Base-by-base conservation (phyloP, 1,140 invertebrate genomes). In the Geopemphigus sp. region DNA sequence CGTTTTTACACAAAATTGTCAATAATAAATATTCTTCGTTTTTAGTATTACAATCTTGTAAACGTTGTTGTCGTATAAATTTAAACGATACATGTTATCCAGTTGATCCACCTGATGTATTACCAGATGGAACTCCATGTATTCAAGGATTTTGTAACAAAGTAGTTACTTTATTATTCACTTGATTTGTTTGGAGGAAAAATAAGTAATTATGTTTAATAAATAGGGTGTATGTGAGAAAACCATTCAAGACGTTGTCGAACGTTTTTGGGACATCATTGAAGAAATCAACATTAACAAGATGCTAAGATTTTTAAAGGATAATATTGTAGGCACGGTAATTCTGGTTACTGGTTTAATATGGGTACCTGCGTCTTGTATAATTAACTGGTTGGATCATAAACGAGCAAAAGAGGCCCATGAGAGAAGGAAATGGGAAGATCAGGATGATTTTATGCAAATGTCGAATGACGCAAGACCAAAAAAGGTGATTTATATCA, bases 281-380 rank as follows among this genome's bases (percentile, higher is more conserved):
- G 95, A 97, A 86, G 95, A 97, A 83, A 96, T 97, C 53, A 96
- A 96, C 84, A 95, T 97, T 54, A 96, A 96, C 84, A 95, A 94
- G 85, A 93, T 97, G 17, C 87, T 97, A 82, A 87, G 92, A 81
- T 95, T 95, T 84, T 86, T 96, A 50, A 90, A 92, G 83, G 94
- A 95, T 84, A 96, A 96, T 84, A 93, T 96, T 84, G 91, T 97
- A 15, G 95, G 95, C 59, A 93, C 95, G 3, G 93, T 97, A 24
- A 92, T 97, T 66, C 88, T 97, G 14, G 89, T 94, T 54, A 95
- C 94, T 14, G 90, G 95, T 22, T 87, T 97, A n/a, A 88, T 97
- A 68, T 98, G 96, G 96, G 93, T 97, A 83, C 95, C 95, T 0
- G 90, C 92, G 0, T 94, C 92, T 84, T 94, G 92, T 84, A 88